These are phyloP conservation scores for Lepidotrigona ventralis DNA, from an alignment of 1,140 invertebrate species.

Conservation along the genomic window DNA sequence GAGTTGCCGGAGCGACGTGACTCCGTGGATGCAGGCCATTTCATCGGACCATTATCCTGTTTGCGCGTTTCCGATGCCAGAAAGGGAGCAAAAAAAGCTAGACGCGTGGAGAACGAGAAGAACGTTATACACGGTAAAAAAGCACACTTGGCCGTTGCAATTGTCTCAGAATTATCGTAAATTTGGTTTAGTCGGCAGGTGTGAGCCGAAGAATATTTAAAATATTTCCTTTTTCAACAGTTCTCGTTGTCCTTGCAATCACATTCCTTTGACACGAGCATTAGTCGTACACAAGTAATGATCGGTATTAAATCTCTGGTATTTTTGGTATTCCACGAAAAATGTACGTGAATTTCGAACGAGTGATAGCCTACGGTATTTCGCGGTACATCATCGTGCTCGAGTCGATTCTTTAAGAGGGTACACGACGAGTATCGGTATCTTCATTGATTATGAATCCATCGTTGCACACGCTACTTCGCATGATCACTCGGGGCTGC, in stretches of 20 bases:
- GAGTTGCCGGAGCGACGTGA: conserved; percentile 5
- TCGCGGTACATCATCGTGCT: neutral
- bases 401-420: neutral
- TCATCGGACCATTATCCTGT: conserved; percentile 52
- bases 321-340: neutral
- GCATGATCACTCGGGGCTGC: neutral
- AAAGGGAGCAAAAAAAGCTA: conserved; percentile 14
- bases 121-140: neutral
- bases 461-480: neutral
- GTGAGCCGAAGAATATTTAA: too few species aligned
- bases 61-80: conserved; percentile 7
- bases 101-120: neutral
- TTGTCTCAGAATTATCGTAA: neutral
- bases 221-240: neutral
- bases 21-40: conserved; percentile 43
- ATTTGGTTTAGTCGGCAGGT: neutral
- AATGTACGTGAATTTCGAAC: neutral
- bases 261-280: neutral
- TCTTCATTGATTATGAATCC: neutral
- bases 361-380: too few species aligned
- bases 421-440: neutral
- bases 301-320: too few species aligned
- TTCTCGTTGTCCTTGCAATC: neutral
- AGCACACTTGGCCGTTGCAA: neutral
- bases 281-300: too few species aligned